phyloP scores from a whole-genome alignment of 2,797 vertebrate genomes.

The Scarus forsteni region DNA sequence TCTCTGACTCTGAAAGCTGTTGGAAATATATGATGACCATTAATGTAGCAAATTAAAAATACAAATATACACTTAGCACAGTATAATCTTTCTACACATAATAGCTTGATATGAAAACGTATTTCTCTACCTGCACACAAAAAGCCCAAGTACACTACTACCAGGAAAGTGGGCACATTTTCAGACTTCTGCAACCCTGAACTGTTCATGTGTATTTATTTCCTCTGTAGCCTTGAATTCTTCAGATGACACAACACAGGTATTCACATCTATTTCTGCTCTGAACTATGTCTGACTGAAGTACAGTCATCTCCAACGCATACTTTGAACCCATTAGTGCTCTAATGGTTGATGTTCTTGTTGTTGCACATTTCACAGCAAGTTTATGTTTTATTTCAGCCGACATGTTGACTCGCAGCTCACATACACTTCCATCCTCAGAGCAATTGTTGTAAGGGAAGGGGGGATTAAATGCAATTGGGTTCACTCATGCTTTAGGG shows the following conservation, averaged over 20 bases:
- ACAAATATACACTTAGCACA: too few species aligned
- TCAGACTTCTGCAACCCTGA: constrained; percentile 1
- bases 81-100: too few species aligned
- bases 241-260: constrained; percentile 11
- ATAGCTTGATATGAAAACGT: too few species aligned
- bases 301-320: constrained; percentile 3
- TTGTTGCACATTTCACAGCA: constrained; percentile 37
- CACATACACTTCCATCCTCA: constrained; percentile 47
- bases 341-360: constrained; percentile 27
- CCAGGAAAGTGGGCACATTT: too few species aligned
- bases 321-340: constrained; percentile 4
- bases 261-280: constrained; percentile 32
- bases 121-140: too few species aligned
- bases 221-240: constrained; percentile 15
- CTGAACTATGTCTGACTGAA: constrained; percentile 29
- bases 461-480: constrained; percentile 50
- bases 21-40: too few species aligned
- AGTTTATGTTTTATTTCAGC: constrained; percentile 37
- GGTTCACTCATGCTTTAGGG: constrained; percentile 59
- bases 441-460: constrained; percentile 37
- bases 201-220: constrained; percentile 12
- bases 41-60: too few species aligned
- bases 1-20: too few species aligned
- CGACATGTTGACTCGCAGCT: constrained; percentile 37
- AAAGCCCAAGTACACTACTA: too few species aligned